phyloP scores from a whole-genome alignment of 1,140 invertebrate species.

The Cardiocondyla obscurior region DNA sequence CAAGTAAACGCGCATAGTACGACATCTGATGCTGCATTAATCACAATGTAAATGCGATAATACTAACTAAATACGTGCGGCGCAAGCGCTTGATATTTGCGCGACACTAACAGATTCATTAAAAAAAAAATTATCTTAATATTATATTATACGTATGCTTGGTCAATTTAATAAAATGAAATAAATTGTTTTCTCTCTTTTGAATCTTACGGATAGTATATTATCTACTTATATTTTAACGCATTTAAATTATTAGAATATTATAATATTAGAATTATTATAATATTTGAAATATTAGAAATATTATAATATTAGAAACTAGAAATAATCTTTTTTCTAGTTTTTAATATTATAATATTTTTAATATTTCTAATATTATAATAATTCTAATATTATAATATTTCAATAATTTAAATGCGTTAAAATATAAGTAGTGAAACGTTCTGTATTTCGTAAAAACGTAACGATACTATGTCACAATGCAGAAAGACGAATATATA shows the following conservation, averaged over 20 bases:
- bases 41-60: neutral
- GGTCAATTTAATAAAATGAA: too few relatives aligned
- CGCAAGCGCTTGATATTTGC: too few relatives aligned
- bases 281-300: too few relatives aligned
- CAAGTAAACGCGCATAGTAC: slow-evolving; percentile 39
- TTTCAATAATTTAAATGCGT: neutral
- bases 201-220: too few relatives aligned
- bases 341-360: too few relatives aligned
- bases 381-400: neutral
- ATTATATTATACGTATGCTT: too few relatives aligned
- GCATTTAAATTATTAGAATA: neutral
- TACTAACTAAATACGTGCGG: neutral
- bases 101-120: too few relatives aligned
- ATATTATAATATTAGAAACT: too few relatives aligned
- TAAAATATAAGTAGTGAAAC: neutral
- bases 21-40: slow-evolving; percentile 15
- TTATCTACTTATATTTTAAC: neutral
- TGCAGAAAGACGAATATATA: neutral
- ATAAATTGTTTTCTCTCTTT: too few relatives aligned
- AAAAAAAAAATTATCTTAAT: too few relatives aligned
- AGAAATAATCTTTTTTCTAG: too few relatives aligned
- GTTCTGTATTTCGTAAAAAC: neutral
- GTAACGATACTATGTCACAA: neutral
- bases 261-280: neutral
- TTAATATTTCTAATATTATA: too few relatives aligned